These are phyloP conservation scores for Harpalus rufipes DNA, from an alignment of 2,888 invertebrate species.

Conservation along the genomic window DNA sequence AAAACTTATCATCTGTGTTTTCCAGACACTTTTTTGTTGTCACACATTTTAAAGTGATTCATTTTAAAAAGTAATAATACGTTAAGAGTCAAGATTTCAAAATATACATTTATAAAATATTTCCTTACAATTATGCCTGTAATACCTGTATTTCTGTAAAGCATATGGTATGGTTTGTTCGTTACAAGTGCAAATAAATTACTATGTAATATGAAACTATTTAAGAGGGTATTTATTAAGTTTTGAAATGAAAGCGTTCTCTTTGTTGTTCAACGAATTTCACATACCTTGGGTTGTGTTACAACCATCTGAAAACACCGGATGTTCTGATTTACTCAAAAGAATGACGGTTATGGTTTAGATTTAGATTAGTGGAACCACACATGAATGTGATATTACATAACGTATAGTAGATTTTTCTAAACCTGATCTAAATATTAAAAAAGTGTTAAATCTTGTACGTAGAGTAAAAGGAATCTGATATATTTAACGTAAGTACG, in stretches of 20 bases:
- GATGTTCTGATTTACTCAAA: conserved; percentile 51
- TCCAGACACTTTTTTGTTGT: not conserved
- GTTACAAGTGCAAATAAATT: not conserved
- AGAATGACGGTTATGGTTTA: conserved; percentile 24
- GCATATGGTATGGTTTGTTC: not conserved
- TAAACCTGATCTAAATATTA: too few relatives aligned
- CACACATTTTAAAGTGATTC: not conserved
- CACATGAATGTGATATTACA: not conserved
- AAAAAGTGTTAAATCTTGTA: too few relatives aligned
- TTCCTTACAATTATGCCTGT: not conserved
- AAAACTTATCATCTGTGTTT: not conserved
- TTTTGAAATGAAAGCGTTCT: conserved; percentile 3
- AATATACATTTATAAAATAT: not conserved
- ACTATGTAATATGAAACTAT: not conserved
- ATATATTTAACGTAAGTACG: too few relatives aligned
- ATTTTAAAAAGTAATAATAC: not conserved
- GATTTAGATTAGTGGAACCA: not conserved
- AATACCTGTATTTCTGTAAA: not conserved
- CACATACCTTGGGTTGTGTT: conserved; percentile 24
- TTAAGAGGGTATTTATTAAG: conserved; percentile 10
- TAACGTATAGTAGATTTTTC: too few relatives aligned
- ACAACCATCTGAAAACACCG: conserved; percentile 20
- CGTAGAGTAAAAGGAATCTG: too few relatives aligned
- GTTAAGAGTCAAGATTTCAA: not conserved
- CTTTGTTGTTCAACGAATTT: conserved; percentile 14